Percentiles rank a stretch among this genome's conserved stretches.
phyloP scores from a whole-genome alignment of 2,113 vertebrate species.

The Vicugna pacos region DNA sequence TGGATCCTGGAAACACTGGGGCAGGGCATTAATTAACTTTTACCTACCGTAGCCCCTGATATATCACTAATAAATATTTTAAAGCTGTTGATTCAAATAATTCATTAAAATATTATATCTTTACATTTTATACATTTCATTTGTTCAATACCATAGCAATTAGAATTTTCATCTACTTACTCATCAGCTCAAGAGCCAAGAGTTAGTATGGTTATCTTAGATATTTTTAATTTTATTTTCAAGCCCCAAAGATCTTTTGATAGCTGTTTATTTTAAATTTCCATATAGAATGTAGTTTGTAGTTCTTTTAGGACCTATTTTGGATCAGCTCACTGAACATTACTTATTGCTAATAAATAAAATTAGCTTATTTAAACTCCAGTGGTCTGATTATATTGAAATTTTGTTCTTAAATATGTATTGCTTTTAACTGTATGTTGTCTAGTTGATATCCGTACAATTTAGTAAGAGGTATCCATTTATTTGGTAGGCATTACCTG shows the following conservation, averaged over 20 bases:
- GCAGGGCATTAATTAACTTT: background rate
- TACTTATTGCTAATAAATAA: background rate
- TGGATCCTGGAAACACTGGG: background rate
- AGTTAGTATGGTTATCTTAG: background rate
- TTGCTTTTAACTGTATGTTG: background rate
- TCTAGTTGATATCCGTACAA: background rate
- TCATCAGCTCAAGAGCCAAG: background rate
- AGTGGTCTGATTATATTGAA: background rate
- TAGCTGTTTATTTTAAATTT: background rate
- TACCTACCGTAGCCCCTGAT: background rate
- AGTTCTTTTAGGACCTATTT: background rate
- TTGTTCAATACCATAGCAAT: background rate
- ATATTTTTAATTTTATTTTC: conserved; percentile 19
- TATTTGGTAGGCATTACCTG: background rate
- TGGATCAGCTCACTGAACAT: background rate
- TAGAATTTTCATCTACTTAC: conserved; percentile 12
- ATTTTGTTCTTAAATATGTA: background rate
- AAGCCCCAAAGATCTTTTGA: background rate
- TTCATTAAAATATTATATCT: background rate
- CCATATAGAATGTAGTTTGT: background rate
- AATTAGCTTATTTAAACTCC: background rate
- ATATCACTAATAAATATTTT: background rate
- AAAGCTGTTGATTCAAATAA: background rate
- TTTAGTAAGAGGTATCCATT: background rate
- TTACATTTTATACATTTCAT: background rate